Conservation (phyloP, 2,113 vertebrate species). For the Nannospalax galili region DNA sequence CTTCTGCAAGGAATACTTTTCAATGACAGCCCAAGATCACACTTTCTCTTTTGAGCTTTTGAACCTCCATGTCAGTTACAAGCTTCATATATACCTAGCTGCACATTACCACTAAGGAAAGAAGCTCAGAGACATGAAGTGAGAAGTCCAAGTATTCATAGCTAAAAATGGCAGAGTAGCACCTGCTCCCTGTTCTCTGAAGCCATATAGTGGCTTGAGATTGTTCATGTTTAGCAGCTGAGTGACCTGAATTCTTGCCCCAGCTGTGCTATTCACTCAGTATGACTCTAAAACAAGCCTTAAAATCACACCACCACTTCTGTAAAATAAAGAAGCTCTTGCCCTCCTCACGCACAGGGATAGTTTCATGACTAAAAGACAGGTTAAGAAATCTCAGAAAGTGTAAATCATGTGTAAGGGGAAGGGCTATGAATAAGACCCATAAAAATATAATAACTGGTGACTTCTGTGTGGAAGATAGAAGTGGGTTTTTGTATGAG, state of each 20-base stretch:
- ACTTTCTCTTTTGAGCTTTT: background rate
- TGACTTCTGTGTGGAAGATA: background rate
- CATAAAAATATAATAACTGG: background rate
- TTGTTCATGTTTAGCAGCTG: background rate
- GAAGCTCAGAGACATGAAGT: background rate
- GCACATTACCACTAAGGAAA: background rate
- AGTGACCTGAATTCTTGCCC: background rate
- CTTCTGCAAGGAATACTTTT: background rate
- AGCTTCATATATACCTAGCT: background rate
- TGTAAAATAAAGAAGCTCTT: constrained; percentile 29
- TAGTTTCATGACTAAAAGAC: constrained; percentile 57
- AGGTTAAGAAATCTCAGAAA: constrained; percentile 21
- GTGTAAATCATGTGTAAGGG: background rate
- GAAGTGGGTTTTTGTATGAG: background rate
- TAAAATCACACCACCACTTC: constrained; percentile 24
- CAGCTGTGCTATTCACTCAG: background rate
- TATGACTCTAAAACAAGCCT: background rate
- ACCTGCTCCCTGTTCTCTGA: background rate
- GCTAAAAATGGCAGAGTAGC: background rate
- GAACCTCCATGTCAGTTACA: background rate
- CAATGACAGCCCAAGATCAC: background rate
- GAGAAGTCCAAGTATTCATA: background rate
- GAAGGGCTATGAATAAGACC: background rate
- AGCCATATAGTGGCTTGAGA: background rate
- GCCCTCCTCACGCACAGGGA: background rate